Percentiles rank a stretch among this genome's conserved stretches.
phyloP scores from a whole-genome alignment of 2,113 vertebrate genomes.

The Lontra canadensis region DNA sequence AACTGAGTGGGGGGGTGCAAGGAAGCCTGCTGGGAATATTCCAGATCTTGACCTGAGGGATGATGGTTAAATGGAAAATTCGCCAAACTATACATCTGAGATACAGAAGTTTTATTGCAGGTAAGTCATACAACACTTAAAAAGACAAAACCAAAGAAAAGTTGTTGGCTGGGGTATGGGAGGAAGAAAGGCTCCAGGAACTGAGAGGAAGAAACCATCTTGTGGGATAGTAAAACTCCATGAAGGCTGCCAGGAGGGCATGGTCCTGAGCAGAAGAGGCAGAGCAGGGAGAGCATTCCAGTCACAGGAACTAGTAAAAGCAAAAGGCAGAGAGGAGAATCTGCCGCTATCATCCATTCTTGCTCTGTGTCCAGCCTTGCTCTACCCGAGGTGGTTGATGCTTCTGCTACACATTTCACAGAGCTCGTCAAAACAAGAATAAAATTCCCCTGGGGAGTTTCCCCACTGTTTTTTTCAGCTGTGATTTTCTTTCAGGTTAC shows the following conservation, averaged over 20 bases:
- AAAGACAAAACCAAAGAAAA: not conserved
- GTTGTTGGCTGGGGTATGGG: not conserved
- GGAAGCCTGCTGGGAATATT: not conserved
- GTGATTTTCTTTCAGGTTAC: slow-evolving; percentile 66
- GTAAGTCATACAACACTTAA: not conserved
- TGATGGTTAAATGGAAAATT: not conserved
- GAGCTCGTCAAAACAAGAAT: slow-evolving; percentile 28
- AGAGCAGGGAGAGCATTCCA: not conserved
- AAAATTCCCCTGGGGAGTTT: slow-evolving; percentile 61
- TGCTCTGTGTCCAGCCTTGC: slow-evolving; percentile 33
- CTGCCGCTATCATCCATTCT: slow-evolving; percentile 36
- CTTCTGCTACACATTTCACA: slow-evolving; percentile 18
- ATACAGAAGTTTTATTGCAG: not conserved
- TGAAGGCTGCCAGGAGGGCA: not conserved
- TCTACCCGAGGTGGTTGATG: slow-evolving; percentile 27
- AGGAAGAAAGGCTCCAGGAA: not conserved
- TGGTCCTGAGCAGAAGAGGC: not conserved
- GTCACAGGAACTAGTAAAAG: not conserved
- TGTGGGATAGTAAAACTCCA: not conserved
- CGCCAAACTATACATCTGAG: not conserved
- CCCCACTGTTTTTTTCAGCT: slow-evolving; percentile 53
- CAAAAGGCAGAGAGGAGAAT: not conserved
- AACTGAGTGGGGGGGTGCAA: not conserved
- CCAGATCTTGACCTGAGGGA: not conserved
- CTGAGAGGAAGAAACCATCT: not conserved